phyloP scores from a whole-genome alignment of 1,140 invertebrate species.

The Aleiodes sp. region DNA sequence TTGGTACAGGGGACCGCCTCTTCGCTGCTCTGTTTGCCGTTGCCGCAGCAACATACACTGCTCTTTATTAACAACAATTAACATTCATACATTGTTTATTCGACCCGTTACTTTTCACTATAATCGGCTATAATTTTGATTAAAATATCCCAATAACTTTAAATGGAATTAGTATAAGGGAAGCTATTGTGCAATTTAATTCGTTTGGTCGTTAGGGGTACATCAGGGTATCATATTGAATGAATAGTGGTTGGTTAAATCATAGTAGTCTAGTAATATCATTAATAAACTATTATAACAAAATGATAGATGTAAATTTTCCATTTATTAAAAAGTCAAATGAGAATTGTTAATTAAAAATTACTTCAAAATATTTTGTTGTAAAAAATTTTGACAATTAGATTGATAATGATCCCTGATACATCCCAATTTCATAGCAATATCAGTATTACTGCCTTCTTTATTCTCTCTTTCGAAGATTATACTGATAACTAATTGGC shows the following conservation, averaged over 20 bases:
- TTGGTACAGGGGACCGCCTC: conserved; percentile 60
- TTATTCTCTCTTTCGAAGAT: neutral
- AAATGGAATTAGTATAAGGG: neutral
- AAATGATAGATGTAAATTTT: too few species aligned
- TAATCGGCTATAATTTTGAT: conserved; percentile 40
- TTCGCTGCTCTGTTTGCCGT: conserved; percentile 64
- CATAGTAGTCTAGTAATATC: neutral
- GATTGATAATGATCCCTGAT: too few species aligned
- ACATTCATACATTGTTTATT: conserved; percentile 62
- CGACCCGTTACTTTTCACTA: conserved; percentile 39
- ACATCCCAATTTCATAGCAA: too few species aligned
- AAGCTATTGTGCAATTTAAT: conserved; percentile 22
- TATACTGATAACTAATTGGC: neutral
- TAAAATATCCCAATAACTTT: conserved; percentile 22
- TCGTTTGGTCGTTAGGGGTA: conserved; percentile 21
- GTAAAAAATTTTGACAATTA: too few species aligned
- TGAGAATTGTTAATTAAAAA: too few species aligned
- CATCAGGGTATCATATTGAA: conserved; percentile 39
- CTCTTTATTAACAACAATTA: conserved; percentile 68
- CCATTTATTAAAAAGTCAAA: too few species aligned
- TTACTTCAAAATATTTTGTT: too few species aligned
- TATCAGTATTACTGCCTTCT: too few species aligned
- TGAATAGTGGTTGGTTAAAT: conserved; percentile 7
- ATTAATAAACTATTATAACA: conserved; percentile 5
- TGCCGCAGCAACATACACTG: conserved; percentile 64